Conservation (phyloP, 2,888 invertebrate genomes). For the Elmis aenea region DNA sequence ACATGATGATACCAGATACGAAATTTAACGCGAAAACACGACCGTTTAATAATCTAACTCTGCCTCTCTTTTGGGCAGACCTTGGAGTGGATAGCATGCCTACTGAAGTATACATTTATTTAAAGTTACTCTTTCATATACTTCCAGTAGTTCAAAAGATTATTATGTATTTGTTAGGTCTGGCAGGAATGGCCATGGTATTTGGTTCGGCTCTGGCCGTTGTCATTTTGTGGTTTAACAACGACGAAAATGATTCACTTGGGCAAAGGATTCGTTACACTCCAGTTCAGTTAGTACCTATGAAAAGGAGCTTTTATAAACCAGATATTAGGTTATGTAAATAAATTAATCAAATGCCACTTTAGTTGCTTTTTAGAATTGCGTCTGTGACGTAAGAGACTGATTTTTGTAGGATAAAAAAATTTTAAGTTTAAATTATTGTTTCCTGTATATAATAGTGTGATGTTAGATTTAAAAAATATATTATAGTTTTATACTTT, state of each 20-base stretch:
- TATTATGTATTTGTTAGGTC: constrained; percentile 29
- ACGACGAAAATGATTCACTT: too few relatives aligned
- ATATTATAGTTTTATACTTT: constrained; percentile 1
- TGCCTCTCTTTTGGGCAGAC: constrained; percentile 71
- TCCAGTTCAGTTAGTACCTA: constrained; percentile 38
- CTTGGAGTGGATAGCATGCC: constrained; percentile 45
- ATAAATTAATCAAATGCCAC: constrained; percentile 21
- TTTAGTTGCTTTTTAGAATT: constrained; percentile 15
- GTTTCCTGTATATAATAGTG: too few relatives aligned
- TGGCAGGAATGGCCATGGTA: constrained; percentile 36
- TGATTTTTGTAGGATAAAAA: constrained; percentile 18
- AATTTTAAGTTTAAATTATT: too few relatives aligned
- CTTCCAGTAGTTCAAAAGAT: constrained; percentile 31
- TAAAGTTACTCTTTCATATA: constrained; percentile 28
- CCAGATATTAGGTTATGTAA: constrained; percentile 29
- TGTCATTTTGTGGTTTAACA: constrained; percentile 12
- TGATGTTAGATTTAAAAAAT: too few relatives aligned
- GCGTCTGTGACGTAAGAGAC: constrained; percentile 25
- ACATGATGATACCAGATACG: constrained; percentile 61
- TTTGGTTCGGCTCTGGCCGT: constrained; percentile 32
- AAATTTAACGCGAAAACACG: constrained; percentile 56
- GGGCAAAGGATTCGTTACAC: constrained; percentile 35
- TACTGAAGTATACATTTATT: constrained; percentile 22
- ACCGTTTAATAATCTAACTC: constrained; percentile 57
- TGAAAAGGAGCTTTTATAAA: constrained; percentile 32